Base-by-base conservation (phyloP, 2,888 invertebrate genomes). In the Synergus itoensis region DNA sequence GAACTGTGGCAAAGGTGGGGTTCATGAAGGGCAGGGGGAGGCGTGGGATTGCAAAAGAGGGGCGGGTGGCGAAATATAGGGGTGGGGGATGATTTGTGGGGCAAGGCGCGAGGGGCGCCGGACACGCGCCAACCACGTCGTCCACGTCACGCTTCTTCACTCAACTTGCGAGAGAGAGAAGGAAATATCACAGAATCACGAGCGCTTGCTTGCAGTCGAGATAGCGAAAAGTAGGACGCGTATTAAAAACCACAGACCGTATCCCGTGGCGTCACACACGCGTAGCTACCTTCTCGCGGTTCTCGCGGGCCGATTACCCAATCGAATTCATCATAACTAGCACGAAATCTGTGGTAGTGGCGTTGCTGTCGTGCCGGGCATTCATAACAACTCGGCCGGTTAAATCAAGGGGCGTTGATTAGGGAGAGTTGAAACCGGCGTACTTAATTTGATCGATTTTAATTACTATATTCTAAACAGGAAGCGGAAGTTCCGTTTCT, bases 141-240 rank as follows among this genome's bases (percentile, higher is more conserved):
- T 14, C 43, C 65, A 21, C 48, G 28, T 65, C 36, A 65, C 40
- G 16, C 65, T 65, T 65, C 65, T 40, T 41, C 65, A 40, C 16
- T 40, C 40, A 41, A 11, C 11, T 65, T 65, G 60, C 60, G 14
- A 4, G 65, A 73, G 77, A 85, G 65, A 28, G 77, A 80, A 62
- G 64, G 76, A 53, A 64, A 79, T 80, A 36, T 36, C 36, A 80
- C 77, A 76, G 83, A 84, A 83, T 84, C 87, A 87, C 86, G 87
- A 86, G 85, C 84, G 82, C 83, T 86, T 82, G 76, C 76, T 64
- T 81, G 81, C 21, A 65, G 65, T 12, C 83, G 87, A 87, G 88
- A 91, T 89, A 88, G 88, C 90, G 88, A 89, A 92, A 92, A 92
- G 92, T 92, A 91, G 92, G 91, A 91, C 92, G 90, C 91, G 91